A percentile compares a stretch with the other conserved stretches of the same genome.
Evolutionary conservation across 2,113 vertebrate species (phyloP).

Genomic region (Acanthisitta chloris): DNA sequence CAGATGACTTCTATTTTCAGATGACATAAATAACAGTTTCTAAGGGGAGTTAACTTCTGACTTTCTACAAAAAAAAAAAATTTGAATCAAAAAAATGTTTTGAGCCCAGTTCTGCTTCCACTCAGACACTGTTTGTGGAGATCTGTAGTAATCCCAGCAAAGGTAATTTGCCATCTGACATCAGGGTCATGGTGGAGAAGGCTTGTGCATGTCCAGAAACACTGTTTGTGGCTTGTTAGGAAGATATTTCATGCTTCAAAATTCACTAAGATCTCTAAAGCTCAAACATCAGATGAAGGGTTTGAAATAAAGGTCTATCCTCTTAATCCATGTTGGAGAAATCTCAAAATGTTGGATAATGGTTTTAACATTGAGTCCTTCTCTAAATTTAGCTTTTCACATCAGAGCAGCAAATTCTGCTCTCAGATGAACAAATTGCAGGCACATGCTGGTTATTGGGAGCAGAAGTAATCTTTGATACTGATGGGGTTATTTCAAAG

Average conservation of each 20-base stretch:
- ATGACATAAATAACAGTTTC: not conserved
- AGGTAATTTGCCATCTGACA: not conserved
- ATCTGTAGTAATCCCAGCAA: not conserved
- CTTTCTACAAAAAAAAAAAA: not conserved
- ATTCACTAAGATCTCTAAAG: not conserved
- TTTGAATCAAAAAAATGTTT: not conserved
- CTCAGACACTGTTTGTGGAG: not conserved
- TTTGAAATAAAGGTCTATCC: not conserved
- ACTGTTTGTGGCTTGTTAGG: not conserved
- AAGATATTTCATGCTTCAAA: not conserved
- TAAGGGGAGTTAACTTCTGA: not conserved
- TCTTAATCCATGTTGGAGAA: not conserved
- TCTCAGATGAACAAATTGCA: not conserved
- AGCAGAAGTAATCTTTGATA: not conserved
- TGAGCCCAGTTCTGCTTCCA: not conserved
- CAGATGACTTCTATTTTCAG: constrained; percentile 19
- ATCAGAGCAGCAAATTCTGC: not conserved
- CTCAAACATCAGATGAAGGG: not conserved
- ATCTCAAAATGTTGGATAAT: rapidly evolving
- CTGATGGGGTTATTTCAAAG: not conserved
- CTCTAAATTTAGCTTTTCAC: not conserved
- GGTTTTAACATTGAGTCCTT: not conserved
- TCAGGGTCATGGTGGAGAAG: not conserved
- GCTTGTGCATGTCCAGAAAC: not conserved
- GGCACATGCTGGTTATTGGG: not conserved